Percentiles rank a stretch among this genome's conserved stretches.
phyloP scores from a whole-genome alignment of 2,113 vertebrate genomes.

The zebrafish (Danio rerio) region GRCz12tu NC_133181.1:37164501-37165000 shows the following conservation, averaged over 20 bases:
- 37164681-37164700: background rate
- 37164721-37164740: background rate
- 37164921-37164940: no score
- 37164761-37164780: background rate
- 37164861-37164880: no score
- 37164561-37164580: background rate
- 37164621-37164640: background rate
- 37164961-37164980: no score
- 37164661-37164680: background rate
- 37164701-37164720: background rate
- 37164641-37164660: background rate
- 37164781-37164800: background rate
- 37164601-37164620: background rate
- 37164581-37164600: background rate
- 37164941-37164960: no score
- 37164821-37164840: no score
- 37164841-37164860: no score
- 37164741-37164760: no score
- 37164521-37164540: slow-evolving; percentile 4
- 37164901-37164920: no score
- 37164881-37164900: no score
- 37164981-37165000: no score
- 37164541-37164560: slow-evolving; percentile 8
- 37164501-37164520: slow-evolving; percentile 6
- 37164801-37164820: no score